Evolutionary conservation across 1,140 invertebrate species (phyloP), one percentile per base, ranked within the genome.

Genomic region (Lerema accius): DNA sequence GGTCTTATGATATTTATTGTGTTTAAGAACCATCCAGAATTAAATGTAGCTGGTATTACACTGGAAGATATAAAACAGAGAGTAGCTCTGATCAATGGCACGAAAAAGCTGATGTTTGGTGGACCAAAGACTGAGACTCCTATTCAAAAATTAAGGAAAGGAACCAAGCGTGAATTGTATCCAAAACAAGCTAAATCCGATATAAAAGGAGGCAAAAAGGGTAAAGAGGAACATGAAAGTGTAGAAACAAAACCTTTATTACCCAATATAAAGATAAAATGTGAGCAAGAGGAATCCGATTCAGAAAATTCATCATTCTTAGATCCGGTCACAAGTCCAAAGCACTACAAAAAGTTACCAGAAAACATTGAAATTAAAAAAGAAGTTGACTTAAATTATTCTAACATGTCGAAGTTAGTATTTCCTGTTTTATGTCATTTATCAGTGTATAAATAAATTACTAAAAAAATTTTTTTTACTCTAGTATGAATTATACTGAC

Each of bases 11-110:
- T n/a, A n/a, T n/a, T n/a, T n/a, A n/a, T n/a, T n/a, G n/a, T n/a
- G n/a, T 86, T 88, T 23, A 48, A 92, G 91, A 89, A 82, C 65
- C 83, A 90, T 67, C 84, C 88, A 60, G 91, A 91, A 72, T 69
- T 92, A 9, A 83, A 85, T 48, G 87, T 86, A 50, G 64, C 76
- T 32, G 89, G 91, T 16, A 88, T 92, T 53, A 86, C 89, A 17
- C 65, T 91, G 45, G 89, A 89, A 19, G 87, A 90, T 14, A 88
- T 90, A 42, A 89, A 90, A 56, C 86, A 89, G 55, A 82, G 87
- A 70, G 84, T 88, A 35, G 76, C 84, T 37, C 56, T 90, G 42
- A 77, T 90, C 16, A 90, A 89, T 78, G 87, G 84, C 45, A 63
- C 80, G 0, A 90, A 89, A 58, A 90, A 86, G 65, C 73, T 86